These are phyloP conservation scores for Myocastor coypus DNA, from an alignment of 2,113 vertebrate genomes.

Conservation along the genomic window DNA sequence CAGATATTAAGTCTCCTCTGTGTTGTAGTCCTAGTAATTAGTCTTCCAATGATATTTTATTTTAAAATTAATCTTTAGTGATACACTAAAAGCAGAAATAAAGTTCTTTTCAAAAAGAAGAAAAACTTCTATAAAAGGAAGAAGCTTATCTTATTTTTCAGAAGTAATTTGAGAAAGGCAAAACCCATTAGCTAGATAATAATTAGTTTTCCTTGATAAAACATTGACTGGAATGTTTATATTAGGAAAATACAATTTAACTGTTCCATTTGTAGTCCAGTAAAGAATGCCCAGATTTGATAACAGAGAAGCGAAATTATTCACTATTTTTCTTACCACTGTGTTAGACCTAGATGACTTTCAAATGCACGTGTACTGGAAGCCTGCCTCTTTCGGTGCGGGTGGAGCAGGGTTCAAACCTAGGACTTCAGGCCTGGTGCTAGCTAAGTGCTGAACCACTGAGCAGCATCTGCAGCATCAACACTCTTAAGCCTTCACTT, in stretches of 20 bases:
- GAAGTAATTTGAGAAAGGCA: constrained; percentile 64
- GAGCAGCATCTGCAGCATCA: background rate
- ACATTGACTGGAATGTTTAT: constrained; percentile 67
- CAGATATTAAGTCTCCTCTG: constrained; percentile 48
- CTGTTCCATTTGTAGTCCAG: constrained; percentile 26
- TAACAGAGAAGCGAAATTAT: constrained; percentile 60
- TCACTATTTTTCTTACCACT: constrained; percentile 49
- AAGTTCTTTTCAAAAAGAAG: background rate
- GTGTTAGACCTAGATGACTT: background rate
- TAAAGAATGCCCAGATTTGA: constrained; percentile 18
- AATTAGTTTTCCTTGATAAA: constrained; percentile 71
- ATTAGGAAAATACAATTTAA: constrained; percentile 70
- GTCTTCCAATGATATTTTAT: constrained; percentile 48
- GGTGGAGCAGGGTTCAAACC: background rate
- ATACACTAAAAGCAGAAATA: constrained; percentile 40
- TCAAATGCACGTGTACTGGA: constrained; percentile 35
- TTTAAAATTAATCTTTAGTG: constrained; percentile 45
- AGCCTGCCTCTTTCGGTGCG: background rate
- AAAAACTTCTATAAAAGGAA: constrained; percentile 40
- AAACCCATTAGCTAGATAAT: constrained; percentile 58
- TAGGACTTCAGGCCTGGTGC: too few species aligned
- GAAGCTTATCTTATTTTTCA: constrained; percentile 64
- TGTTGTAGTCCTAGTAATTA: background rate
- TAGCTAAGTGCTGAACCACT: background rate
- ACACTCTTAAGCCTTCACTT: constrained; percentile 13